A percentile compares a stretch with the other conserved stretches of the same genome.
phyloP scores from a whole-genome alignment of 2,888 invertebrate species.

The Chloroclysta siterata region DNA sequence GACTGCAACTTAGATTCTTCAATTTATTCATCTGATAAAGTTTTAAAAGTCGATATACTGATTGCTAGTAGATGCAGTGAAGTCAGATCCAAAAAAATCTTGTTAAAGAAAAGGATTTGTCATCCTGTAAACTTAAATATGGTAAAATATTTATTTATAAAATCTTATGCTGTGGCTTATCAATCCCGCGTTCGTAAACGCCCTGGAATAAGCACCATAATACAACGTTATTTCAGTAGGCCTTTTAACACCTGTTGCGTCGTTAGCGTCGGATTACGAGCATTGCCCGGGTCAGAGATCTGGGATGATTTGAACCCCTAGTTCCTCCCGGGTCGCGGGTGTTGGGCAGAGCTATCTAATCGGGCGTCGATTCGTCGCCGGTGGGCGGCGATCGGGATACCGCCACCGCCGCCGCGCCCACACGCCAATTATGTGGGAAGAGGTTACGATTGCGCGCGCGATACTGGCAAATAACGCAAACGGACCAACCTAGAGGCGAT shows the following conservation, averaged over 20 bases:
- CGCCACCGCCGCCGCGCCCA: constrained; percentile 75
- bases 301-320: constrained; percentile 53
- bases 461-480: constrained; percentile 73
- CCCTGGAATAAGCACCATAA: too few relatives aligned
- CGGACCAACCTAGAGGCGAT: constrained; percentile 66
- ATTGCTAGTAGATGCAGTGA: too few relatives aligned
- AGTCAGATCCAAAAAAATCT: too few relatives aligned
- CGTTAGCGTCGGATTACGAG: constrained; percentile 53
- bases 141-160: too few relatives aligned
- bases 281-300: constrained; percentile 52
- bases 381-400: constrained; percentile 82
- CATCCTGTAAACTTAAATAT: too few relatives aligned
- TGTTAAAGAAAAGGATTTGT: too few relatives aligned
- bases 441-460: constrained; percentile 77
- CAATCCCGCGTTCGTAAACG: too few relatives aligned
- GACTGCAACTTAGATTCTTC: constrained; percentile 20
- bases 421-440: constrained; percentile 84
- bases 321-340: constrained; percentile 66
- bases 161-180: too few relatives aligned
- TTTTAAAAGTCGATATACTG: too few relatives aligned
- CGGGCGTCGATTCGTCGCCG: constrained; percentile 76
- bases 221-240: constrained; percentile 19
- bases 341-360: constrained; percentile 75
- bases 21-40: constrained; percentile 1
- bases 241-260: constrained; percentile 36